Conservation (phyloP, 2,888 invertebrate species). For the Archaeoteleia sp. region DNA sequence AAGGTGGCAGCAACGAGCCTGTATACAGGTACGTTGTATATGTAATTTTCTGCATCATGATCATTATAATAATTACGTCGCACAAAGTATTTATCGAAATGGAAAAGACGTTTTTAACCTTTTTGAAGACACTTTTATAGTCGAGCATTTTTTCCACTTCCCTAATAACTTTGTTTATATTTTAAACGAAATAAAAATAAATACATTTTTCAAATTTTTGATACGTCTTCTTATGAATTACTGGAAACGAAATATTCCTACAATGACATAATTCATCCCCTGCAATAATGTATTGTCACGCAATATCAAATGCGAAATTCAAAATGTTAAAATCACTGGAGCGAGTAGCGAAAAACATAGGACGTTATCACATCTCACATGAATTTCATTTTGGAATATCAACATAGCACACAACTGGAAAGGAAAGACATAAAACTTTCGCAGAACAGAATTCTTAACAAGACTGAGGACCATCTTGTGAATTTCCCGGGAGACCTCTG, state of each 20-base stretch:
- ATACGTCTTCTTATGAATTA: too few species aligned
- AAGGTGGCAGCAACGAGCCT: constrained; percentile 86
- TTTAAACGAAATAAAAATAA: too few species aligned
- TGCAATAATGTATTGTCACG: too few species aligned
- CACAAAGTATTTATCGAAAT: too few species aligned
- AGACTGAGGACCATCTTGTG: constrained; percentile 45
- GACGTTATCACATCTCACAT: background rate
- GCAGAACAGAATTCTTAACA: constrained; percentile 43
- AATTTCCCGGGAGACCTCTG: constrained; percentile 46
- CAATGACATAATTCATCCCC: too few species aligned
- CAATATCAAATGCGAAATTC: constrained; percentile 4
- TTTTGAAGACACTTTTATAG: too few species aligned
- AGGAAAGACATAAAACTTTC: constrained; percentile 42
- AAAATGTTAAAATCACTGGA: constrained; percentile 9
- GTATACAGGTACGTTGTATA: constrained; percentile 81
- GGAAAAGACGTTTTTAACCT: background rate
- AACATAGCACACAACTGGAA: constrained; percentile 22
- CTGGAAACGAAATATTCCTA: too few species aligned
- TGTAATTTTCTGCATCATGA: too few species aligned
- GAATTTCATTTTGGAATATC: constrained; percentile 32
- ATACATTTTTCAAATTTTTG: too few species aligned
- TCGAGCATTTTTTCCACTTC: too few species aligned
- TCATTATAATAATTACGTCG: too few species aligned
- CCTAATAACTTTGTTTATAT: too few species aligned
- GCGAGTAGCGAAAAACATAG: background rate